Evolutionary conservation across 2,113 vertebrate genomes (phyloP), one percentile per base, ranked within the genome.

Genomic region (Pedetes capensis): DNA sequence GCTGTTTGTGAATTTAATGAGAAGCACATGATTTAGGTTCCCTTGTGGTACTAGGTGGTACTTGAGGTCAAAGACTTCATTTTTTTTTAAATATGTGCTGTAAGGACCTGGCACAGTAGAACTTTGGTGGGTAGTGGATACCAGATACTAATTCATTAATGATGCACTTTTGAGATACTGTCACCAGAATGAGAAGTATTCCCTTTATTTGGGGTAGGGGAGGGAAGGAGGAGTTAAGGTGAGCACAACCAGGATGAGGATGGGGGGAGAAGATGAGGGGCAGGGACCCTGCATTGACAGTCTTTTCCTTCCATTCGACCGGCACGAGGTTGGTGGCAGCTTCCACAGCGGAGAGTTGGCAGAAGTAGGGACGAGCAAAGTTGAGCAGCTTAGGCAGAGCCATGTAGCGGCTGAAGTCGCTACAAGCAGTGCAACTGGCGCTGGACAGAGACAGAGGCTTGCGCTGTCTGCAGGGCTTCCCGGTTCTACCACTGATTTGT

Each of bases 381-480:
- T 66, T 57, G 87, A 93, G 84, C 83, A 72, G 95, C 78, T 85
- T 22, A 69, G 93, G 83, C 94, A 44, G 93, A 81, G 92, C 34
- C 1, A 25, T n/a, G 59, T 37, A 87, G 94, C 87, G 7, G 94
- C 89, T 34, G 89, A 95, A 85, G 97, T 89, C 23, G 59, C 87
- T 97, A 66, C 95, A 96, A 94, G 90, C 97, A 96, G 95, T 86
- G 74, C 72, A 92, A 64, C 75, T 94, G 81, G 96, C 72, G 97
- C 96, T 97, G 97, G 97, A 97, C 97, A 97, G 97, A 96, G 97
- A 81, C 96, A 44, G 87, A 87, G 96, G 85, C 94, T 91, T 66
- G 93, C 14, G 53, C 81, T 55, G 95, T 53, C 90, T 44, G 79
- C 17, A 11, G 75, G 69, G 66, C 72, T 86, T 32, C 86, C 22